Evolutionary conservation across 2,797 vertebrate genomes (phyloP).

Genomic region (Phoxinus dragarum): DNA sequence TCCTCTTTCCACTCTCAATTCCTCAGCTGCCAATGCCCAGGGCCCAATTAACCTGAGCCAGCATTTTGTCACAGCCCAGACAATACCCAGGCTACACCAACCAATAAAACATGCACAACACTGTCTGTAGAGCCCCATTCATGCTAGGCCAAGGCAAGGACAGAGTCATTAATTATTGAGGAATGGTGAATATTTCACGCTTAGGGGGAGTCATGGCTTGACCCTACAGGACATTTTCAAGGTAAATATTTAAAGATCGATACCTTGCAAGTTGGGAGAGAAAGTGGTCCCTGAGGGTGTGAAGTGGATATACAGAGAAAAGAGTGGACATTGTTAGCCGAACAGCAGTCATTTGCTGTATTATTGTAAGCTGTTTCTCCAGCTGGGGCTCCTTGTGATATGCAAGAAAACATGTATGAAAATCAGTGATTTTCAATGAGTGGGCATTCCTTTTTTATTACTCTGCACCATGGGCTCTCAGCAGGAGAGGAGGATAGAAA

Average conservation of each 20-base stretch:
- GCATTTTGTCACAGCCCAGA: slow-evolving; percentile 34
- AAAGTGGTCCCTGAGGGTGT: background rate
- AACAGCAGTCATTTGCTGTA: slow-evolving; percentile 15
- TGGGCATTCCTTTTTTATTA: background rate
- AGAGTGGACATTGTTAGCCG: background rate
- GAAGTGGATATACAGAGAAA: slow-evolving; percentile 1
- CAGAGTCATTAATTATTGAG: slow-evolving; percentile 52
- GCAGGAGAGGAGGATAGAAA: slow-evolving; percentile 5
- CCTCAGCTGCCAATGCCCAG: slow-evolving; percentile 33
- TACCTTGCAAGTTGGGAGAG: slow-evolving; percentile 3
- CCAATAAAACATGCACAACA: slow-evolving; percentile 49
- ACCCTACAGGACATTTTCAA: slow-evolving; percentile 35
- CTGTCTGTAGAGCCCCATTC: slow-evolving; percentile 36
- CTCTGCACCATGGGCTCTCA: background rate
- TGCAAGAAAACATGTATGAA: slow-evolving; percentile 24
- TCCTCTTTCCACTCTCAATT: slow-evolving; percentile 32
- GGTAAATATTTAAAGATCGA: slow-evolving; percentile 61
- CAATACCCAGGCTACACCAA: slow-evolving; percentile 27
- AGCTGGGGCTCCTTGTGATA: slow-evolving; percentile 12
- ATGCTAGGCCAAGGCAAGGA: slow-evolving; percentile 40
- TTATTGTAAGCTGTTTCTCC: slow-evolving; percentile 14
- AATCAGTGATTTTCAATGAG: slow-evolving; percentile 24
- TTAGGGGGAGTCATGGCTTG: slow-evolving; percentile 32
- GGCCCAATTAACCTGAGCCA: slow-evolving; percentile 50
- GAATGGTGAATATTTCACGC: slow-evolving; percentile 51